Percentiles rank a stretch among this genome's conserved stretches.
Evolutionary conservation across 2,888 invertebrate species (phyloP).

Genomic region (Dynastes maya): DNA sequence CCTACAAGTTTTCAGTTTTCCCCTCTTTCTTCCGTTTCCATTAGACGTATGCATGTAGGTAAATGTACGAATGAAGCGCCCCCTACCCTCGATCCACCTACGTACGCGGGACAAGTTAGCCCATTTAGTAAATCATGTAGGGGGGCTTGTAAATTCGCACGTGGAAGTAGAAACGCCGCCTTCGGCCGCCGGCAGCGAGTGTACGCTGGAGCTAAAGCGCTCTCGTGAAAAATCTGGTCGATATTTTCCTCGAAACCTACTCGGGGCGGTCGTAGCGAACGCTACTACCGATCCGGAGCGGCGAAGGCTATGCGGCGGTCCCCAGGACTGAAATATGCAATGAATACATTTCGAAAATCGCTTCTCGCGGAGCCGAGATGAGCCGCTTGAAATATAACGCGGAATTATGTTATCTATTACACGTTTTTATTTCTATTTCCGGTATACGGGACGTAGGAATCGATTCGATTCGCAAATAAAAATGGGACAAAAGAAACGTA

Average conservation of each 20-base stretch:
- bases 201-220: neutral
- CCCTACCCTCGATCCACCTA: neutral
- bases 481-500: conserved; percentile 8
- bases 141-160: conserved; percentile 26
- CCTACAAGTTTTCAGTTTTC: too few species aligned
- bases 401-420: conserved; percentile 43
- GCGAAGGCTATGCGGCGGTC: neutral
- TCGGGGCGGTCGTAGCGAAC: neutral
- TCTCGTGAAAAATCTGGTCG: conserved; percentile 38
- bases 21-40: too few species aligned
- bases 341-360: conserved; percentile 46
- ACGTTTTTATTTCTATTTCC: conserved; percentile 14
- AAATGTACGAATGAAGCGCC: conserved; percentile 2
- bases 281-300: neutral
- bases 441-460: conserved; percentile 1
- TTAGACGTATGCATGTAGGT: too few species aligned
- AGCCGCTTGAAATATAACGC: conserved; percentile 29
- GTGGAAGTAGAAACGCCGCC: neutral
- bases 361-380: conserved; percentile 25
- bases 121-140: conserved; percentile 39
- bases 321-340: conserved; percentile 37
- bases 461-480: conserved; percentile 22
- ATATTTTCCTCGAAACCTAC: conserved; percentile 13
- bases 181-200: neutral
- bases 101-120: conserved; percentile 28